These are phyloP conservation scores for Kuschelorhynchus macadamiae DNA, from an alignment of 2,888 invertebrate species.

Conservation along the genomic window DNA sequence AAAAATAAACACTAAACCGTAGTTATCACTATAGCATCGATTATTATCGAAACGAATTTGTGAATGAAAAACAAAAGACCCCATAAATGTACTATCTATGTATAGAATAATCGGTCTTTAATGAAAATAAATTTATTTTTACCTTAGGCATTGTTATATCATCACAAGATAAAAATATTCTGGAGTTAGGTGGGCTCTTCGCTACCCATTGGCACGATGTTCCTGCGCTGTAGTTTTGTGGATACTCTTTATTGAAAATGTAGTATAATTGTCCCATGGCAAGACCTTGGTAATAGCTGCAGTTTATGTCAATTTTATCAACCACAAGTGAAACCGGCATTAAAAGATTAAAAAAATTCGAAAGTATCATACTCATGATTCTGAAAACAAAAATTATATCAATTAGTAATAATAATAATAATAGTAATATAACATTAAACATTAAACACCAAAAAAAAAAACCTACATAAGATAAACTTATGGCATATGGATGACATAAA, in stretches of 20 bases:
- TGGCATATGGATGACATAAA: no score
- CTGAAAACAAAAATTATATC: background rate
- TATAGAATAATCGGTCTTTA: no score
- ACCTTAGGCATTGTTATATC: constrained; percentile 48
- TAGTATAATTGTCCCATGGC: constrained; percentile 65
- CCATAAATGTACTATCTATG: no score
- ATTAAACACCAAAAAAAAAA: no score
- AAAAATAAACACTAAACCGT: no score
- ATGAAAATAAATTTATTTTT: no score
- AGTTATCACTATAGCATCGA: no score
- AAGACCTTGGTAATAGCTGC: constrained; percentile 69
- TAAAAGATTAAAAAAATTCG: constrained; percentile 60
- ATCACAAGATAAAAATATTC: constrained; percentile 70
- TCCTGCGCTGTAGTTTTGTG: constrained; percentile 65
- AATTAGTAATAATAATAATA: no score
- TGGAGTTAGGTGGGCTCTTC: constrained; percentile 67
- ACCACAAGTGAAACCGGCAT: constrained; percentile 56
- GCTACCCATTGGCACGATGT: constrained; percentile 71
- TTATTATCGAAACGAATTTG: no score
- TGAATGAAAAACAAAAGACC: no score
- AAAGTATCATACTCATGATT: constrained; percentile 54
- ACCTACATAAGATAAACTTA: no score
- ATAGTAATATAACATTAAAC: no score
- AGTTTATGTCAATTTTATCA: constrained; percentile 64
- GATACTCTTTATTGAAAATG: constrained; percentile 71